Percentiles rank a stretch among this genome's conserved stretches.
Evolutionary conservation across 30 jellyfish, hydroid and myxozoan species (phyloP).

Genomic region (Hydractinia symbiolongicarpus): DNA sequence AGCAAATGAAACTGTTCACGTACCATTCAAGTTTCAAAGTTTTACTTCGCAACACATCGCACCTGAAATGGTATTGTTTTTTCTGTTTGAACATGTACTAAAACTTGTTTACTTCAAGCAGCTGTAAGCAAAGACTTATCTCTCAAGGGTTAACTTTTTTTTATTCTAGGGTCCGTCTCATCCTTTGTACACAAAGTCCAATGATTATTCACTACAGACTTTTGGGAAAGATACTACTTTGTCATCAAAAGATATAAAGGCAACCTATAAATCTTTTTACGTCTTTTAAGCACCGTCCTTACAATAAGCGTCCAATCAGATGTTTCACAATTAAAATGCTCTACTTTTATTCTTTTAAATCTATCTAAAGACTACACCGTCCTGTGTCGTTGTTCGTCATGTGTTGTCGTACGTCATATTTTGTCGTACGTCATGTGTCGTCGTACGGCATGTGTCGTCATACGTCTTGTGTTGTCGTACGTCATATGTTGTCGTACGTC

Average conservation of each 20-base stretch:
- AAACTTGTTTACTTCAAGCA: neutral
- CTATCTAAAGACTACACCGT: too few species aligned
- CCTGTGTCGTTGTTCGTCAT: too few species aligned
- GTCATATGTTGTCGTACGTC: too few species aligned
- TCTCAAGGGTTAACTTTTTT: too few species aligned
- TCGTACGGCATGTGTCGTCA: too few species aligned
- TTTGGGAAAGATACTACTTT: slow-evolving; percentile 74
- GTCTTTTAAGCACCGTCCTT: too few species aligned
- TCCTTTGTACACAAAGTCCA: slow-evolving; percentile 59
- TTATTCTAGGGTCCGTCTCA: slow-evolving; percentile 90
- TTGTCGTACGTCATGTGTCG: too few species aligned
- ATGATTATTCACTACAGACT: slow-evolving; percentile 62
- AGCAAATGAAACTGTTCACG: slow-evolving; percentile 73
- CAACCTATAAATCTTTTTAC: neutral
- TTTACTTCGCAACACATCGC: slow-evolving; percentile 65
- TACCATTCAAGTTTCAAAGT: slow-evolving; percentile 82
- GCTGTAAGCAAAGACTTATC: neutral
- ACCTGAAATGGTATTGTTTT: slow-evolving; percentile 68
- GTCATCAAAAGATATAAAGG: slow-evolving; percentile 71
- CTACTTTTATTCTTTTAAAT: too few species aligned
- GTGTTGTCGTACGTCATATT: too few species aligned
- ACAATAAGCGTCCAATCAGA: too few species aligned
- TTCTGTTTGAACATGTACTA: neutral
- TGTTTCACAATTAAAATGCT: too few species aligned
- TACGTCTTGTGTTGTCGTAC: too few species aligned